Evolutionary conservation across 1,140 invertebrate genomes (phyloP), one percentile per base, ranked within the genome.

Genomic region (Heliconius congener): DNA sequence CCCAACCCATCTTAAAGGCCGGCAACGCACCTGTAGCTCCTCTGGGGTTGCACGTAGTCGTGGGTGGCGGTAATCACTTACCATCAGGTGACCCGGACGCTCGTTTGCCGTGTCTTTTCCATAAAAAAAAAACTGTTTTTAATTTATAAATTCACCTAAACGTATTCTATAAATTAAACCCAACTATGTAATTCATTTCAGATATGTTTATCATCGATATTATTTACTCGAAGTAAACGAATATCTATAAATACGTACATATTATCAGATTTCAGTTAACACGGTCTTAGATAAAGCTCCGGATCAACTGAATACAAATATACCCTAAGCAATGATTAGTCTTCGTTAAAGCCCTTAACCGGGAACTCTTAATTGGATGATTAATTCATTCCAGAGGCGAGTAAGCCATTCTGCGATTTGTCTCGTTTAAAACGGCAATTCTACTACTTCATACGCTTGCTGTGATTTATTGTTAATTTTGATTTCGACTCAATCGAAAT

Each of bases 311-410:
- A 27, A 66, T 30, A 66, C 23, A 23, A 66, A 75, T 66, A 39
- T 34, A 77, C 71, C 70, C 76, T 52, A 71, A 77, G 70, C 70
- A 77, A 73, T 73, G 72, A 82, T 82, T 82, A 79, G 77, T 82
- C 81, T 82, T 82, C 77, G 81, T 79, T 79, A 79, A 78, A 76
- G 39, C 76, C 76, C 79, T 82, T 80, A 82, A 80, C 73, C 76
- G 78, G 52, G 66, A 78, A 80, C 57, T 78, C 77, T 60, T 82
- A 82, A 82, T 80, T 78, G 76, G 79, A 82, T 80, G 81, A 82
- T 82, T 82, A 82, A 82, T 82, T 82, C 77, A 72, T 74, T 57
- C 74, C 11, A 66, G 73, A 72, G 23, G 66, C 55, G 71, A 77
- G 73, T 82, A 82, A 82, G 81, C 74, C 71, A 71, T 39, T 46